Conservation (phyloP, 2,113 vertebrate species). For the Caranx melampygus region DNA sequence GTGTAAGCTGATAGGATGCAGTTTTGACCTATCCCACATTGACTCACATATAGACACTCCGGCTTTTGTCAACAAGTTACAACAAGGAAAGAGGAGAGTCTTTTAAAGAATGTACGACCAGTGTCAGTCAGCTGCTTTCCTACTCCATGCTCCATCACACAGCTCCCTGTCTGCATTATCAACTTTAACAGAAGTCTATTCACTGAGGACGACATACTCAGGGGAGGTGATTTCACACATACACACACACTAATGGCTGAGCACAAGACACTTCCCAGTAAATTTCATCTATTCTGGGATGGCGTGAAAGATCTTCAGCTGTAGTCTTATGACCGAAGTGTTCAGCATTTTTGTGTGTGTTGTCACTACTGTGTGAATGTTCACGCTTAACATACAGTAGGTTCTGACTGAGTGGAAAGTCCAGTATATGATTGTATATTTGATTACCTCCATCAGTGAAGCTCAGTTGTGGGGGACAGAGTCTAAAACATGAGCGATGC, state of each 20-base stretch:
- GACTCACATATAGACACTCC: slow-evolving; percentile 9
- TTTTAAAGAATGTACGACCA: slow-evolving; percentile 29
- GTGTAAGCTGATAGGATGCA: slow-evolving; percentile 34
- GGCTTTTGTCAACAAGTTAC: slow-evolving; percentile 30
- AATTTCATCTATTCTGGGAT: slow-evolving; percentile 66
- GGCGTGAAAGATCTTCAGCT: slow-evolving; percentile 56
- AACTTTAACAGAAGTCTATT: slow-evolving; percentile 60
- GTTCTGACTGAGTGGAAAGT: background rate
- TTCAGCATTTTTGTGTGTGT: slow-evolving; percentile 29
- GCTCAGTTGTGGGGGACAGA: background rate
- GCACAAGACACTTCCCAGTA: slow-evolving; percentile 62
- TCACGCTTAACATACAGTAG: background rate
- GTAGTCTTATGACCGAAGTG: slow-evolving; percentile 63
- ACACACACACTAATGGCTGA: slow-evolving; percentile 33
- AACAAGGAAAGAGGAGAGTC: slow-evolving; percentile 14
- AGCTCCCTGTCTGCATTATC: slow-evolving; percentile 35
- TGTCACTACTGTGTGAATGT: slow-evolving; percentile 28
- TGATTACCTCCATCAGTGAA: background rate
- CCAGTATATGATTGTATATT: background rate
- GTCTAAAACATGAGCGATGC: background rate
- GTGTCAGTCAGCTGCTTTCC: slow-evolving; percentile 66
- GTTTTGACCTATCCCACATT: slow-evolving; percentile 18
- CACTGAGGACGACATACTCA: slow-evolving; percentile 35
- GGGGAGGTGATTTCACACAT: slow-evolving; percentile 46
- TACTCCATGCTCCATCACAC: slow-evolving; percentile 49